Base-by-base conservation (phyloP, 1,140 invertebrate species). In the Trichomalopsis sarcophagae region DNA sequence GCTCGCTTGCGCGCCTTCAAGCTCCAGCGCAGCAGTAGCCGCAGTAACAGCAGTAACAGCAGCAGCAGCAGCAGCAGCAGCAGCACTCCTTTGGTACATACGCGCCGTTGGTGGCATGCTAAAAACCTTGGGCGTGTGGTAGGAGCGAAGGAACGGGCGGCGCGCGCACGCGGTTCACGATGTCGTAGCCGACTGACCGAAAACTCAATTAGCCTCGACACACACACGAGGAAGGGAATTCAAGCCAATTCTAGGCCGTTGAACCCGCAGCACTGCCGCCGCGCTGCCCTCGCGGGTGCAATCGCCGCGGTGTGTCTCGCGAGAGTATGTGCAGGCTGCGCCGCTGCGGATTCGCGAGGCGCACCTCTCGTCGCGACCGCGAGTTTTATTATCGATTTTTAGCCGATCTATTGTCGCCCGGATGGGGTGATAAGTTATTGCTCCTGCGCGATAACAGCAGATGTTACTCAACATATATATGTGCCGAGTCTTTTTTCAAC, bases 141-240 rank as follows among this genome's bases (percentile, higher is more conserved):
- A 81, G 87, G 81, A 84, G 86, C 85, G 80, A 85, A 83, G 84
- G 82, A 86, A 83, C 77, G 86, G 86, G 85, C 82, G 87, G 86
- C 86, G 87, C 27, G 27, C 27, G 27, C 27, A 27, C 27, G 27
- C 86, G 87, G 87, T 62, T 87, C 83, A 87, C 87, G 86, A 88
- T 86, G 85, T 86, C 77, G 87, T 90, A 90, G 88, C 89, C 89
- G 89, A 90, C 88, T 90, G 88, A 90, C 89, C 88, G 88, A 90
- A 90, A 90, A 90, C 88, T 89, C 88, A 89, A 88, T 89, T 89
- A 90, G 87, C 84, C 87, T 85, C 87, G 87, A 87, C 86, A 87
- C 81, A 50, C n/a, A 75, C 50, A 66, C 23, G 81, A 88, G 88
- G 86, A 87, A 87, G 87, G 87, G 87, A 88, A 88, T 86, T 87